Base-by-base conservation (phyloP, 2,797 vertebrate genomes). In the Lagothrix lagotricha region DNA sequence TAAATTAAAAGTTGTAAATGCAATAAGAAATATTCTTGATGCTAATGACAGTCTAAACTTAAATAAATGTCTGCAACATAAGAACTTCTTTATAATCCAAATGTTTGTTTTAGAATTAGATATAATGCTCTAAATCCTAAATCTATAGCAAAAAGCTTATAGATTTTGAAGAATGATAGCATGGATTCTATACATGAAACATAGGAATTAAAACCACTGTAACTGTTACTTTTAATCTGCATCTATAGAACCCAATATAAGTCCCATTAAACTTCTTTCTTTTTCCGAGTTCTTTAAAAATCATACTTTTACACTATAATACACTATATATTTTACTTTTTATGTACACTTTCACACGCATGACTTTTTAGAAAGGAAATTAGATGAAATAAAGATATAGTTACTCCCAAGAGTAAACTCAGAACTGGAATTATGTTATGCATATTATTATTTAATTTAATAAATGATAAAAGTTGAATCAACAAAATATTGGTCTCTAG, bases 381-480 rank as follows among this genome's bases (percentile, higher is more conserved):
- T 92, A 95, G 28, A 76, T 50, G 3, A 48, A 91, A 39, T 84
- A 96, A 95, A 87, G 14, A 52, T 72, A 80, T 96, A 67, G 3
- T 91, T 73, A 82, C 48, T 10, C 2, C 64, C 67, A 88, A 81
- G 24, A 88, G 96, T 95, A 93, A 95, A 96, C 90, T 87, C 39
- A 96, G 39, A 95, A 88, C 72, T 73, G 92, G 82, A 96, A 90
- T 67, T 61, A 24, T 57, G 77, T 94, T n/a, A 93, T 36, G 44
- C 92, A 96, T 17, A 79, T 20, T 36, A 72, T 24, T 93, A 94
- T 96, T 97, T 95, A 8, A 96, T 94, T 97, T 61, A 72, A 11
- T 94, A 79, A 88, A 70, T 89, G 91, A 85, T 28, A 94, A 97
- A 97, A 96, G 50, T 72, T 96, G 7, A 96, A 28, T n/a, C 72